Evolutionary conservation across 2,888 invertebrate genomes (phyloP).

Genomic region (Apamea sordens): DNA sequence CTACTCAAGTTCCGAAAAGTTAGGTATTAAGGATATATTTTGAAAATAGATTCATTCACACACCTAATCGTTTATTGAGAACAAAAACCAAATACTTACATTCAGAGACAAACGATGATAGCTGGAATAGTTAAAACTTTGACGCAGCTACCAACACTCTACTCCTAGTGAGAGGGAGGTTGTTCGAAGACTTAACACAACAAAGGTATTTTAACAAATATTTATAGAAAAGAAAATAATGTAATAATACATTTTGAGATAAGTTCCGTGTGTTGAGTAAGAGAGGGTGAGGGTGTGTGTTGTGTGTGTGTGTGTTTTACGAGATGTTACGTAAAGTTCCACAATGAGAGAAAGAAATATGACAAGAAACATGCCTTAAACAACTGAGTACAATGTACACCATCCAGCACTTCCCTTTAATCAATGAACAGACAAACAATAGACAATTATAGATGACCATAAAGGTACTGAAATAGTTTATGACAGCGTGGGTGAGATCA

Average conservation of each 20-base stretch:
- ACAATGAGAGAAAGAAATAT: neutral
- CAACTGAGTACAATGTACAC: slow-evolving; percentile 33
- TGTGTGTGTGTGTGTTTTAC: neutral
- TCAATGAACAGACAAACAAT: slow-evolving; percentile 68
- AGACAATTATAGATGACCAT: slow-evolving; percentile 68
- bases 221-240: neutral
- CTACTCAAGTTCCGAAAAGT: neutral
- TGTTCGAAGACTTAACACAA: neutral
- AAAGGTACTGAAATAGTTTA: slow-evolving; percentile 68
- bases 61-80: neutral
- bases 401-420: slow-evolving; percentile 45
- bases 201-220: neutral
- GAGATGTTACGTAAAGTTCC: neutral
- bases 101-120: neutral
- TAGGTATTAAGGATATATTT: slow-evolving; percentile 6
- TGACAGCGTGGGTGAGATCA: slow-evolving; percentile 70
- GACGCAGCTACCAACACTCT: neutral
- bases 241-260: neutral
- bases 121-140: neutral
- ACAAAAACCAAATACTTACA: neutral
- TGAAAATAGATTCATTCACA: neutral
- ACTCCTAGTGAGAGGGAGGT: neutral
- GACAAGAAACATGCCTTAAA: slow-evolving; percentile 3
- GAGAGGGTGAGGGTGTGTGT: neutral
- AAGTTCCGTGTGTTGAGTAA: neutral